Base-by-base conservation (phyloP, 2,113 vertebrate genomes). In the Leucopsar rothschildi region DNA sequence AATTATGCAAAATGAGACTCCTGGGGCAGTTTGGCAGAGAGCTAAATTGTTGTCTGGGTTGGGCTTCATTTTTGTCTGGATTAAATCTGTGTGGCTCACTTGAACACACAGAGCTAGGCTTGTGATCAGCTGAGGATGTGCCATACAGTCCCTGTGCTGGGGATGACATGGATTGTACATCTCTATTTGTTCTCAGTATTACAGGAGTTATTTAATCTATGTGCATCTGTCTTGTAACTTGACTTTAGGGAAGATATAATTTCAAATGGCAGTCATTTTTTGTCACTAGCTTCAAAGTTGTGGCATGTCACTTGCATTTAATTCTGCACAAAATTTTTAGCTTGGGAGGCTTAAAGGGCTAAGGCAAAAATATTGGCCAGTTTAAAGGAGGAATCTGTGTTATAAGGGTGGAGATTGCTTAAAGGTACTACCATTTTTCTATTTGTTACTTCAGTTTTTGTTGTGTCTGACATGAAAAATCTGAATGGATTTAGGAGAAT, bases 401-500 rank as follows among this genome's bases (percentile, higher is more conserved):
- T 50, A 27, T 65, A 63, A 88, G 14, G 68, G 39, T 82, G 16
- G 61, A 66, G 31, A 15, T 35, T 33, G 15, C 64, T 31, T 76
- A 56, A 79, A 79, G 82, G 7, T 27, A 45, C 22, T 33, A 15
- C 47, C 13, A 23, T 63, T 76, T 88, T 85, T 59, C n/a, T 82
- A 0, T n/a, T 73, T 47, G 10, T 60, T 84, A 42, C 63, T 91
- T 87, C 60, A 18, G 12, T 63, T 93, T 78, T 61, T 3, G 19
- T 44, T 35, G 49, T 59, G 29, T 60, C 60, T 61, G 56, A 60
- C 70, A 57, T 44, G 27, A 65, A 76, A 60, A 76, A 63, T 39
- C 22, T 45, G 52, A 69, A 28, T 53, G 53, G 27, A 47, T 63
- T 97, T 94, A 96, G 97, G 88, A 91, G 93, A 96, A 90, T 82